Evolutionary conservation across 1,140 invertebrate species (phyloP), one percentile per base, ranked within the genome.

Genomic region (Ceratoteleas bidentatus): DNA sequence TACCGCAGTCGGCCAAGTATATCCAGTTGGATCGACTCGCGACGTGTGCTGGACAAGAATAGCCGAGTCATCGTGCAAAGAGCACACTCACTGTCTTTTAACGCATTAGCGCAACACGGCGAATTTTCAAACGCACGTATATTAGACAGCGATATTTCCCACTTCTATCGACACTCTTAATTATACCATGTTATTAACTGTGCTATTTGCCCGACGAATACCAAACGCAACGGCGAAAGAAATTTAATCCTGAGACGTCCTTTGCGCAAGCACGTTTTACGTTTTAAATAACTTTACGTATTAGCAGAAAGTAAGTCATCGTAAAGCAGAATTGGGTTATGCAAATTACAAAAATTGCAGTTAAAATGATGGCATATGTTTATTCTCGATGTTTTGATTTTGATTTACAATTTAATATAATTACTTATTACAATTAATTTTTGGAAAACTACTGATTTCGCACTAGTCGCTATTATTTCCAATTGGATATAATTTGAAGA

Each of bases 11-110:
- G 89, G 89, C 89, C 88, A 89, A 91, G 90, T 91, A 89, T 88
- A 87, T 85, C 87, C 86, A 88, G 87, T 85, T 81, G 66, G 73
- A 64, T 58, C 83, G 85, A 88, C 86, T 87, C 85, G 86, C 85
- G 85, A 84, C 83, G 85, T 83, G 83, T 83, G 84, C 70, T 86
- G 84, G 82, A 84, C 85, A 85, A 83, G 85, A 91, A 91, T 86
- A 82, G 90, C 87, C 86, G 70, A 90, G 89, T 91, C 90, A 91
- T 91, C 90, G 86, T 81, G 87, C 87, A 88, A 90, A 90, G 88
- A 91, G 88, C 88, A 90, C 77, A 90, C 90, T 91, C 90, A 91
- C 88, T 87, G 83, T 88, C 87, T 87, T 89, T 88, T 91, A 87
- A 87, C 84, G 85, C 86, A 86, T 87, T 89, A 89, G 85, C 81